Evolutionary conservation across 2,797 vertebrate genomes (phyloP).

Genomic region (Parauchenoglanis ngamensis): DNA sequence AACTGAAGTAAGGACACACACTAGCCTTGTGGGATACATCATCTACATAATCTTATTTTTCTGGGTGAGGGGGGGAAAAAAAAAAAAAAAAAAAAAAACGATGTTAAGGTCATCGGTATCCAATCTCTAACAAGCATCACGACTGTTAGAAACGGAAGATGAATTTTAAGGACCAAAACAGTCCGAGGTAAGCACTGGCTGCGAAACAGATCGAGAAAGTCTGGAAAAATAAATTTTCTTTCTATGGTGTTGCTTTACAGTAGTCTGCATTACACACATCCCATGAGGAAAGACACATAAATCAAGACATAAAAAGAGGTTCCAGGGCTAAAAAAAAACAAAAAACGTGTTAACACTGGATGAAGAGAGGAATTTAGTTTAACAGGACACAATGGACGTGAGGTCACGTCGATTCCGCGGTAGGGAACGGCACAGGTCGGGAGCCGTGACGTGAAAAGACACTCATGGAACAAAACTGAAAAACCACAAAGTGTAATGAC

Average conservation of each 20-base stretch:
- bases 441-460: not conserved
- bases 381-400: not conserved
- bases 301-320: not conserved
- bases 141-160: not conserved
- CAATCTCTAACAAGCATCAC: constrained; percentile 1
- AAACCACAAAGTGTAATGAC: not conserved
- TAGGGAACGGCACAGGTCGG: not conserved
- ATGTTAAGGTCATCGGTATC: not conserved
- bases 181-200: not conserved
- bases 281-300: constrained; percentile 8
- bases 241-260: not conserved
- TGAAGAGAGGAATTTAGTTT: constrained; percentile 5
- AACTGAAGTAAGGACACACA: not conserved
- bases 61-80: not conserved
- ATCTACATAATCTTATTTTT: not conserved
- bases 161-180: not conserved
- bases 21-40: not conserved
- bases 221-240: not conserved
- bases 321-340: not conserved
- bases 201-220: not conserved
- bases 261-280: constrained; percentile 6
- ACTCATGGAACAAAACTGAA: not conserved
- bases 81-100: not conserved
- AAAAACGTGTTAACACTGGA: not conserved
- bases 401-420: not conserved